A percentile compares a stretch with the other conserved stretches of the same genome.
Conservation (phyloP, 2,797 vertebrate genomes). For the Furcifer pardalis region DNA sequence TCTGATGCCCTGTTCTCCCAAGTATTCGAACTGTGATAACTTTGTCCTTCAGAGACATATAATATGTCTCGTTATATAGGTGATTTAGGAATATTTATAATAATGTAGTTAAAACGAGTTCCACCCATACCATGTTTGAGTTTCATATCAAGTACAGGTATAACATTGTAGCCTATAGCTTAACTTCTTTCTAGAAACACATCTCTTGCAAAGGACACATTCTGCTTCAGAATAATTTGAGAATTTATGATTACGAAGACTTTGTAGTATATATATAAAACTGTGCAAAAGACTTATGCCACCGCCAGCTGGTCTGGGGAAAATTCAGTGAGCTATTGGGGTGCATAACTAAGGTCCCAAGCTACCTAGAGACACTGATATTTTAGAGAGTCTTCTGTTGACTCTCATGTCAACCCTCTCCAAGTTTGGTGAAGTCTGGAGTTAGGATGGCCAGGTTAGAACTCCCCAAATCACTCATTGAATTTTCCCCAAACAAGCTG, state of each 20-base stretch:
- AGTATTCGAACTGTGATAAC: no score
- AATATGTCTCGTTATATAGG: neutral
- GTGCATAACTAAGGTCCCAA: no score
- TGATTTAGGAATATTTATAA: neutral
- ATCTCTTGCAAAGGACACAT: conserved; percentile 4
- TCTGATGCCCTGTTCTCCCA: neutral
- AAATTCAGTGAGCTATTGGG: no score
- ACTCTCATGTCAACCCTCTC: no score
- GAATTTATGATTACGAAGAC: conserved; percentile 34
- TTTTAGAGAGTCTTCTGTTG: no score
- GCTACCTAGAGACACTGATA: no score
- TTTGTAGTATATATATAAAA: neutral
- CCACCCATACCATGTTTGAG: neutral
- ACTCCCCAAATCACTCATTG: no score
- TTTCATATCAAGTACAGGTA: neutral
- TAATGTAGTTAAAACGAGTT: neutral
- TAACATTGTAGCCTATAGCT: neutral
- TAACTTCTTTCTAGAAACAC: neutral
- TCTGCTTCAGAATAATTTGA: conserved; percentile 20
- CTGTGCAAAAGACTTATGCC: no score
- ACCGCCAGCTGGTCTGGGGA: no score
- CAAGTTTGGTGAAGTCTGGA: no score
- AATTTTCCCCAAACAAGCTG: no score
- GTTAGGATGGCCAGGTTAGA: no score
- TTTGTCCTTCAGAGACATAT: neutral